These are phyloP conservation scores for Stegana nigrithorax DNA, from an alignment of 2,888 invertebrate species.

Conservation along the genomic window DNA sequence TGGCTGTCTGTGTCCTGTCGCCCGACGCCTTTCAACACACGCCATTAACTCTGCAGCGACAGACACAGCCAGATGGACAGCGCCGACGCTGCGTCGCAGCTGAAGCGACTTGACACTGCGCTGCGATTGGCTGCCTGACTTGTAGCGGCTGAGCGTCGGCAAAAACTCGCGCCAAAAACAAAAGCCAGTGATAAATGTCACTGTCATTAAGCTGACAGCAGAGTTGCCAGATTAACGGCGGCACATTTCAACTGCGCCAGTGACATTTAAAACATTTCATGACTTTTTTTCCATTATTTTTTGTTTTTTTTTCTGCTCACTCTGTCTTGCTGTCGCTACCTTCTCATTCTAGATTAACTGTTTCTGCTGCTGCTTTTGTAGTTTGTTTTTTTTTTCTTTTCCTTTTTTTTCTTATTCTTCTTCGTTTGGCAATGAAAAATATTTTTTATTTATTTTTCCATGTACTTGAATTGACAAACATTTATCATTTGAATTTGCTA, in stretches of 20 bases:
- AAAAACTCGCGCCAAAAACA: conserved; percentile 7
- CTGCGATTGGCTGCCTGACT: neutral
- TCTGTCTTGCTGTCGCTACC: neutral
- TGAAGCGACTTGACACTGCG: neutral
- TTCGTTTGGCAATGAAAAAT: conserved; percentile 2
- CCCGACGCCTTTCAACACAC: neutral
- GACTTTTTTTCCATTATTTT: too few relatives aligned
- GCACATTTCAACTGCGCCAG: too few relatives aligned
- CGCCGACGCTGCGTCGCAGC: too few relatives aligned
- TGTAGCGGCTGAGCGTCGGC: neutral
- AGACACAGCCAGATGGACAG: too few relatives aligned
- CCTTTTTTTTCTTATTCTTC: neutral
- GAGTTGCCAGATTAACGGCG: conserved; percentile 9
- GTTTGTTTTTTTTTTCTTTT: neutral
- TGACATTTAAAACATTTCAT: too few relatives aligned
- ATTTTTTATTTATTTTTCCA: conserved; percentile 4
- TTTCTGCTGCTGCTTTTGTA: neutral
- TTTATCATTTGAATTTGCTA: conserved; percentile 9
- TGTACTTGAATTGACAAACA: conserved; percentile 5
- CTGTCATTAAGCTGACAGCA: conserved; percentile 16
- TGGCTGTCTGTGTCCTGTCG: too few relatives aligned
- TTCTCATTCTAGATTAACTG: neutral
- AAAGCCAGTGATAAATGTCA: conserved; percentile 13
- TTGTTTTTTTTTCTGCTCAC: too few relatives aligned
- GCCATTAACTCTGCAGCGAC: too few relatives aligned